Conservation (phyloP, 2,113 vertebrate species). For the Meles meles region DNA sequence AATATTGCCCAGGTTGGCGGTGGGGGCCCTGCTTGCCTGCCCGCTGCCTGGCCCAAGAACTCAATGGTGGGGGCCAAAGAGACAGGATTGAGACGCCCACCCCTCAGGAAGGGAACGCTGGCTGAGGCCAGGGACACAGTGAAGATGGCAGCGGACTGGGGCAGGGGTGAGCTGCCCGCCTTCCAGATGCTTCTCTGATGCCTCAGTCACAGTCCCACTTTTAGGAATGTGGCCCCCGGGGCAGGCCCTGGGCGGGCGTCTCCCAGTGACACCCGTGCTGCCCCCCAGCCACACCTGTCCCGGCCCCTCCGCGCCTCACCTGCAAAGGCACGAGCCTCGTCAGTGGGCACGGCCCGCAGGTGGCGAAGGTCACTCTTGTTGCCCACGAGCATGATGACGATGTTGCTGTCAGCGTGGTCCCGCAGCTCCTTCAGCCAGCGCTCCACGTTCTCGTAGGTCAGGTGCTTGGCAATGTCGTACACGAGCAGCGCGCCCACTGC, state of each 20-base stretch:
- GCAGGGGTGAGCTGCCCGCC: neutral
- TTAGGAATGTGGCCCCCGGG: no score
- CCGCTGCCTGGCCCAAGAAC: no score
- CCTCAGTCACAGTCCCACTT: accelerated
- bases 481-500: constrained; percentile 95
- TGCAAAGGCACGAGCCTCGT: constrained; percentile 93
- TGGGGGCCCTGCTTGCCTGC: neutral
- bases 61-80: neutral
- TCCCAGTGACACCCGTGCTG: neutral
- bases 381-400: constrained; percentile 97
- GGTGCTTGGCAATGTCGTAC: constrained; percentile 97
- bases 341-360: constrained; percentile 93
- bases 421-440: constrained; percentile 98
- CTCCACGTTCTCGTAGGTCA: constrained; percentile 96
- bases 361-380: constrained; percentile 98
- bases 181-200: neutral
- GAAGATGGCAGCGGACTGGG: neutral
- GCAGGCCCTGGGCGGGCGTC: neutral
- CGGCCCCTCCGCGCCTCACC: constrained; percentile 76
- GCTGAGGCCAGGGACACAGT: neutral
- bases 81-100: neutral
- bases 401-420: constrained; percentile 97
- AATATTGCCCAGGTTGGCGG: neutral
- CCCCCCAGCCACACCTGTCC: neutral
- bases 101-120: neutral